Conservation (phyloP, 2,113 vertebrate species). For the Campylorhamphus procurvoides region DNA sequence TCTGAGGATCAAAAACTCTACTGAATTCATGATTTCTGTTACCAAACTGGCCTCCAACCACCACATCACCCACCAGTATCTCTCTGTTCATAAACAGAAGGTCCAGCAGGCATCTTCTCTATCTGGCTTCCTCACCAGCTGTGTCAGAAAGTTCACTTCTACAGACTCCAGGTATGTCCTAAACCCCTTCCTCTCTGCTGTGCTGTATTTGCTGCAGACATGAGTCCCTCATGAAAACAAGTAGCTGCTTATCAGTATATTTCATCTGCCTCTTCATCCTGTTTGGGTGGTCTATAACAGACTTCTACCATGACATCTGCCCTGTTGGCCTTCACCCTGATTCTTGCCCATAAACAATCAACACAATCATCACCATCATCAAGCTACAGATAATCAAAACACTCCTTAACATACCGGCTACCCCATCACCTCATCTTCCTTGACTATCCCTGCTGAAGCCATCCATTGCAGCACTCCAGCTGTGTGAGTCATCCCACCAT, state of each 20-base stretch:
- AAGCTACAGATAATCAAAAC: neutral
- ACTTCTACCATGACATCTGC: fast-evolving
- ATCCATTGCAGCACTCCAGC: neutral
- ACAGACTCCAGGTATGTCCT: neutral
- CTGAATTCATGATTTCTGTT: neutral
- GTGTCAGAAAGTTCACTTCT: neutral
- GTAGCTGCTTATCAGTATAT: neutral
- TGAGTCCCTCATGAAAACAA: neutral
- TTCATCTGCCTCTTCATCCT: neutral
- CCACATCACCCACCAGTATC: neutral
- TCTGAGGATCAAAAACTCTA: neutral
- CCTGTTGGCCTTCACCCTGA: neutral
- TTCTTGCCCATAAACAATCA: neutral
- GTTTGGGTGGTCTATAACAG: neutral
- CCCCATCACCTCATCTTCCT: neutral
- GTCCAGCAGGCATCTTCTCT: neutral
- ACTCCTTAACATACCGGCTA: no score
- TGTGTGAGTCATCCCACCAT: neutral
- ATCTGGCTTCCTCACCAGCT: neutral
- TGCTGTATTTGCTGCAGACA: neutral
- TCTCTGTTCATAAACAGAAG: neutral
- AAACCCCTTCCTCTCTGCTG: neutral
- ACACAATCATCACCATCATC: neutral
- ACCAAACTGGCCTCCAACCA: neutral
- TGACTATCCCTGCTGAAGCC: neutral